Conservation (phyloP, 2,797 vertebrate genomes). For the Rallus crepitans region DNA sequence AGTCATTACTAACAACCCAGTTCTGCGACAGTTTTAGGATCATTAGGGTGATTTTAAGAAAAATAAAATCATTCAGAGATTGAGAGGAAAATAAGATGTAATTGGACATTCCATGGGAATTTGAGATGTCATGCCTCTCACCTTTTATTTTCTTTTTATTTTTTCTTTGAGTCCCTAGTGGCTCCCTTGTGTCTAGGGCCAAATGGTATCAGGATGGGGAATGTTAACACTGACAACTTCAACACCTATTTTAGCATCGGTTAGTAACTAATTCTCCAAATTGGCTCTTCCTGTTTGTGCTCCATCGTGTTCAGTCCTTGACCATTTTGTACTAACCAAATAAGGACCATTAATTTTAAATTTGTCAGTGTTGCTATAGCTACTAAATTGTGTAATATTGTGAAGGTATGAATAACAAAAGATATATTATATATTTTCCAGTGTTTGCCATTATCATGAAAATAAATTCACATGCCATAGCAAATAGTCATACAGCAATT, state of each 20-base stretch:
- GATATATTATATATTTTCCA: background rate
- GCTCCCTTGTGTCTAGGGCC: background rate
- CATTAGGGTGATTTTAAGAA: background rate
- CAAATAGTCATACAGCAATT: background rate
- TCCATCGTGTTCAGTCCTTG: background rate
- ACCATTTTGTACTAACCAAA: background rate
- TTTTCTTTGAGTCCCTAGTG: background rate
- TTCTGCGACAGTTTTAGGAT: background rate
- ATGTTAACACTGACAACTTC: background rate
- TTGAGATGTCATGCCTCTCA: background rate
- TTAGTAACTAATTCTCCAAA: background rate
- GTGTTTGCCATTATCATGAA: background rate
- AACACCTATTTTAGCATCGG: background rate
- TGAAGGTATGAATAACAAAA: background rate
- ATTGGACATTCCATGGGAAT: rapidly evolving
- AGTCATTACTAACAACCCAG: background rate
- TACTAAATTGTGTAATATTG: background rate
- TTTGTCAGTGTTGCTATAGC: constrained; percentile 18
- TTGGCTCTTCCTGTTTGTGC: background rate
- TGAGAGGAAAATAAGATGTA: background rate
- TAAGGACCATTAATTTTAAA: constrained; percentile 6
- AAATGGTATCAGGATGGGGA: background rate
- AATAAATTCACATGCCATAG: background rate
- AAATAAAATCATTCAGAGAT: background rate
- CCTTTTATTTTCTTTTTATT: no score